Evolutionary conservation across 2,888 invertebrate genomes (phyloP), one percentile per base, ranked within the genome.

Genomic region (Lasius platythorax): DNA sequence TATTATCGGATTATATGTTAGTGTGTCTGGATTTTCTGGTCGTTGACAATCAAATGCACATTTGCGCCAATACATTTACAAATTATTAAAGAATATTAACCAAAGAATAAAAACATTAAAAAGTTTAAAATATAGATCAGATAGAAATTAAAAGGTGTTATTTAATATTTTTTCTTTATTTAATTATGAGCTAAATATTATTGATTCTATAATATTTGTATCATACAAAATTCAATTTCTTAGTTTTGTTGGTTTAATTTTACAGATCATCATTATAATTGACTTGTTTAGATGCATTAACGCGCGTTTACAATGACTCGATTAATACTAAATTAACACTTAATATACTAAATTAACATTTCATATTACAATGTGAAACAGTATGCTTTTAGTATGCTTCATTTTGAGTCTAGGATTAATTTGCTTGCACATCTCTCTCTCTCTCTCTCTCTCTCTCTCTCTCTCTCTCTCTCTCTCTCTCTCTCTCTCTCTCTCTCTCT

Each of bases 241-340:
- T 43, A 18, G 11, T 50, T 46, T 66, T 28, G 23, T 63, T 43
- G 1, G 63, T 33, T 30, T 15, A 9, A 33, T 23, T 23, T 75
- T n/a, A n/a, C n/a, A n/a, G 15, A 15, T 73, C n/a, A 58, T 73
- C n/a, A 58, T 73, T 23, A 37, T 37, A 40, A 4, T 56, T 72
- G 5, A 37, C 15, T 37, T 37, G 15, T 1, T 40, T 50, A 33
- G 12, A 40, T 40, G 4, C 0, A 61, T 73, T 28, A 58, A 18
- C 15, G 15, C 30, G 28, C 15, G 15, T 43, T 46, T 2, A 56
- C 37, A 15, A 56, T 23, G 23, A 40, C 11, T 73, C 5, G 23
- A 40, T 73, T 58, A 40, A 73, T 8, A 15, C 11, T 23, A 9
- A 30, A 74, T 40, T 8, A 18, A 37, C 58, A 61, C 1, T 68